These are phyloP conservation scores for Drosophila ohnishii DNA, from an alignment of 1,140 invertebrate genomes.

Conservation along the genomic window DNA sequence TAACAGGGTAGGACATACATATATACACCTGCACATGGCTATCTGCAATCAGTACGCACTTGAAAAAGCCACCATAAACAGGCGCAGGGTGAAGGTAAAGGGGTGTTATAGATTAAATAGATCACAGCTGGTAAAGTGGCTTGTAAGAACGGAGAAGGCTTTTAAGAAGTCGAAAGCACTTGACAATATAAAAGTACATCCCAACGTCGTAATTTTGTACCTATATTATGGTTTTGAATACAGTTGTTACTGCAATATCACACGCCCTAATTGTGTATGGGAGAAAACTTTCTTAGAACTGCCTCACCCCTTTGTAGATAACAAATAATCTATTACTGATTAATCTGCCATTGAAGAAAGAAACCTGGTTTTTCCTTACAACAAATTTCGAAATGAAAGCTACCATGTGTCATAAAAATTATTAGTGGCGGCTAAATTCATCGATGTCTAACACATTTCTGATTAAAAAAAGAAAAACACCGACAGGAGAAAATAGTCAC, in stretches of 20 bases:
- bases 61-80: slow-evolving; percentile 14
- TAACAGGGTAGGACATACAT: neutral
- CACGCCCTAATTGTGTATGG: neutral
- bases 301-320: neutral
- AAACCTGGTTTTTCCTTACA: slow-evolving; percentile 4
- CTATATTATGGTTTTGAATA: too few species aligned
- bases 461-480: neutral
- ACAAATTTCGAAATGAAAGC: slow-evolving; percentile 3
- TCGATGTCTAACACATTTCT: slow-evolving; percentile 5
- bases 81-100: neutral
- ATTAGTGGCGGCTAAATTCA: neutral
- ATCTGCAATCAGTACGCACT: slow-evolving; percentile 11
- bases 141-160: too few species aligned
- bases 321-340: neutral
- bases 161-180: too few species aligned
- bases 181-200: too few species aligned
- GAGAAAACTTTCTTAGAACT: neutral
- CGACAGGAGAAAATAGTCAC: neutral
- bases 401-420: slow-evolving; percentile 9
- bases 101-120: neutral
- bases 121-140: neutral
- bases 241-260: neutral
- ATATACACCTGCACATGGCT: slow-evolving; percentile 1
- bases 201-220: too few species aligned
- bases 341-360: slow-evolving; percentile 21